These are phyloP conservation scores for Redunca redunca DNA, from an alignment of 2,113 vertebrate species.

Conservation along the genomic window DNA sequence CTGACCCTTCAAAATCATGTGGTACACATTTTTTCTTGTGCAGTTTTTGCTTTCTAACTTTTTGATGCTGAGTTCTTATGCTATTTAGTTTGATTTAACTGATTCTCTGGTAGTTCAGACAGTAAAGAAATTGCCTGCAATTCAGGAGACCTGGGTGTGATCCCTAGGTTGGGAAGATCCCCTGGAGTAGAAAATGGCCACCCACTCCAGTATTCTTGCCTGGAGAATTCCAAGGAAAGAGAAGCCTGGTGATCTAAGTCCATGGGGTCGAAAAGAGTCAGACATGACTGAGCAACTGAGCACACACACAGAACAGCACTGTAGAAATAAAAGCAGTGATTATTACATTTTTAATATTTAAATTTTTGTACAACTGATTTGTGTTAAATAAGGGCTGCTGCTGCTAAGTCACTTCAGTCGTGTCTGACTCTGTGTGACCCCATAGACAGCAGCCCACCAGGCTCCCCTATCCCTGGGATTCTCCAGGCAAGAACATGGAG, in stretches of 20 bases:
- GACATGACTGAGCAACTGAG: neutral
- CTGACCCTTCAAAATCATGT: neutral
- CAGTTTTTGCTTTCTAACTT: neutral
- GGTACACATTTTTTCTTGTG: neutral
- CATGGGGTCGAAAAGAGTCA: accelerated
- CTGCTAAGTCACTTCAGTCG: too few relatives aligned
- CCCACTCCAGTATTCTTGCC: too few relatives aligned
- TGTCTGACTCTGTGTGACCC: too few relatives aligned
- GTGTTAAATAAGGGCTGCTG: neutral
- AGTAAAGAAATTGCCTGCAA: neutral
- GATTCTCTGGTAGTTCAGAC: neutral
- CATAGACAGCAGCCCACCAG: too few relatives aligned
- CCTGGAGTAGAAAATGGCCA: too few relatives aligned
- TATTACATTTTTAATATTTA: neutral
- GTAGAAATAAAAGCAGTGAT: neutral
- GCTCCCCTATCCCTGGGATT: too few relatives aligned
- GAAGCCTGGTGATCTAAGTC: neutral
- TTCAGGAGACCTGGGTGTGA: neutral
- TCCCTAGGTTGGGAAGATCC: neutral
- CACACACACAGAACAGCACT: neutral
- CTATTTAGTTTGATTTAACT: neutral
- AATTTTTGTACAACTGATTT: neutral
- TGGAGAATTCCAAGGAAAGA: neutral
- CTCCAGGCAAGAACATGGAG: too few relatives aligned
- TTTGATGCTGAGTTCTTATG: neutral